Conservation (phyloP, 2,113 vertebrate species). For the Toxostoma redivivum region DNA sequence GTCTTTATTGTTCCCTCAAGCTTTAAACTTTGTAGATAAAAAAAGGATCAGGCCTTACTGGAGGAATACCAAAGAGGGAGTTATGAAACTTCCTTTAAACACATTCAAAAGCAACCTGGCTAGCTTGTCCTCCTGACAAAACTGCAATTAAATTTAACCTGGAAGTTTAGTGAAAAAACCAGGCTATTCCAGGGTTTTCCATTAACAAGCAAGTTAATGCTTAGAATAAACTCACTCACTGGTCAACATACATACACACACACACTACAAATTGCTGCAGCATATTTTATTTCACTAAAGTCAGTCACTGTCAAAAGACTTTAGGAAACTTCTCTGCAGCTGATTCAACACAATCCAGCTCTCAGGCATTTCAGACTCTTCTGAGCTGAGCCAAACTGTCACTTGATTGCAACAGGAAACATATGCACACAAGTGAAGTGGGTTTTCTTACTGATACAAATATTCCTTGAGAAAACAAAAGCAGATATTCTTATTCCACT, state of each 20-base stretch:
- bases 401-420: background rate
- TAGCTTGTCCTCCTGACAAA: background rate
- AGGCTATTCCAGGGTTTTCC: background rate
- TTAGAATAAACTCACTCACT: background rate
- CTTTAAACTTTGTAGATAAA: background rate
- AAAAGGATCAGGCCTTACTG: background rate
- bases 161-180: background rate
- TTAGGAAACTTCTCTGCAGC: background rate
- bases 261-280: background rate
- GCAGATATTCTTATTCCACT: background rate
- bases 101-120: background rate
- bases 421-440: background rate
- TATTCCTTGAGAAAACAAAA: background rate
- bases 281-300: background rate
- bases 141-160: background rate
- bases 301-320: background rate
- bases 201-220: background rate
- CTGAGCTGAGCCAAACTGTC: background rate
- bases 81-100: background rate
- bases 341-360: background rate
- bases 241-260: background rate
- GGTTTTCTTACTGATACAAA: background rate
- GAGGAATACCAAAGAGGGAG: conserved; percentile 8
- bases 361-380: background rate
- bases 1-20: conserved; percentile 36